Base-by-base conservation (phyloP, 2,113 vertebrate species). In the Macrotis lagotis region DNA sequence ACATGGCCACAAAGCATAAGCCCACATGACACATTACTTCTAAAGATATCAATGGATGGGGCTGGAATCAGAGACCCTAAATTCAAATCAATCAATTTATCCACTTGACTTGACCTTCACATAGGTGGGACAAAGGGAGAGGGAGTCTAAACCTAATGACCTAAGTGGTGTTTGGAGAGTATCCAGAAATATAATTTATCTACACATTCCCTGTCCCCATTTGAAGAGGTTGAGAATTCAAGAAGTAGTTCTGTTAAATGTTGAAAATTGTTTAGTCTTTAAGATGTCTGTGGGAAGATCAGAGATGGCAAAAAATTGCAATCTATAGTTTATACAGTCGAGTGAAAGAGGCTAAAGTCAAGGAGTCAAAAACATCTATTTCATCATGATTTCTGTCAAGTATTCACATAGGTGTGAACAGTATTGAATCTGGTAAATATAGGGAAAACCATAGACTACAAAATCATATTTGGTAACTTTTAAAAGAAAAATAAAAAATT, bases 341-440 rank as follows among this genome's bases (percentile, higher is more conserved):
- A 94, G 94, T 8, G 91, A 26, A 93, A 91, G 95, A 95, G 0
- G 14, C 47, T 26, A 59, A 48, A 8, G 55, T n/a, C 92, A 89
- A 88, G 28, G 50, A 91, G 51, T 92, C 93, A 49, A 55, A 48
- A 4, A 89, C 91, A 94, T 88, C 25, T 8, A 90, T 49, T 90
- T 48, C 94, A 96, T 93, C 92, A 4, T 96, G 93, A 47, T 90
- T 66, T 91, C 94, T 97, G 95, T 90, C 93, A 91, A 94, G 74
- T 95, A 95, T 66, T 89, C 96, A 94, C 96, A 97, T 93, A 96
- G 92, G 90, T 50, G 94, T 95, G 96, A 96, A 97, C 96, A 96
- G 92, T 94, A 97, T 97, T 97, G 97, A 96, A 98, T 96, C 96
- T 98, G 97, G 95, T 95, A 98, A 97, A 98, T 97, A 98, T 92